A percentile compares a stretch with the other conserved stretches of the same genome.
Evolutionary conservation across 2,888 invertebrate species (phyloP).

Genomic region (Abscondita cerata): DNA sequence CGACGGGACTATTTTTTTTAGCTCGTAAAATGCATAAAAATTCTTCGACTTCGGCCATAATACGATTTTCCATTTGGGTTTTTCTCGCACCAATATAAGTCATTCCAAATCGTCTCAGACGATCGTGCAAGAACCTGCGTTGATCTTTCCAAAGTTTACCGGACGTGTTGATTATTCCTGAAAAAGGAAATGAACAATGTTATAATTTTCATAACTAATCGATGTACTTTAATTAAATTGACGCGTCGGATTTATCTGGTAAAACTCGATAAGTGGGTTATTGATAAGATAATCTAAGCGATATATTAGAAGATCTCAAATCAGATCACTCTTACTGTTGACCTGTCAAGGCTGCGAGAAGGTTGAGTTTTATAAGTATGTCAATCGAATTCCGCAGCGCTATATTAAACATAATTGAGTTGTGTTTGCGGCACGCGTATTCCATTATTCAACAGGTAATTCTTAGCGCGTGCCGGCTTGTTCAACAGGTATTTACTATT

Average conservation of each 20-base stretch:
- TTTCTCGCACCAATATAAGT: slow-evolving; percentile 83
- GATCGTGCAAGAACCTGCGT: slow-evolving; percentile 84
- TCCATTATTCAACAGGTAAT: slow-evolving; percentile 40
- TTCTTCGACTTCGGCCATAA: slow-evolving; percentile 82
- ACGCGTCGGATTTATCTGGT: slow-evolving; percentile 24
- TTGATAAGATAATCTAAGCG: slow-evolving; percentile 30
- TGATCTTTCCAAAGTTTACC: slow-evolving; percentile 92
- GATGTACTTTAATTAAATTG: slow-evolving; percentile 13
- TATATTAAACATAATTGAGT: slow-evolving; percentile 38
- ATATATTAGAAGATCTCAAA: slow-evolving; percentile 22
- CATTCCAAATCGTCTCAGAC: slow-evolving; percentile 86
- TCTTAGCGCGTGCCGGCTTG: slow-evolving; percentile 34
- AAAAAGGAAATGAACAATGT: slow-evolving; percentile 41
- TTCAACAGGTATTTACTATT: slow-evolving; percentile 38
- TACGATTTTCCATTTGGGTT: slow-evolving; percentile 82
- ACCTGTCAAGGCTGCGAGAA: slow-evolving; percentile 53
- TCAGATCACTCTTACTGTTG: slow-evolving; percentile 52
- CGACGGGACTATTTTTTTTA: slow-evolving; percentile 72
- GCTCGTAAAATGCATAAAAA: slow-evolving; percentile 71
- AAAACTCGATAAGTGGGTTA: slow-evolving; percentile 37
- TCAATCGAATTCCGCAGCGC: slow-evolving; percentile 48
- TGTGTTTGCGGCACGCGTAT: slow-evolving; percentile 30
- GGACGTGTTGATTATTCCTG: slow-evolving; percentile 90
- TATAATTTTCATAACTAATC: background rate
- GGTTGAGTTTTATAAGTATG: slow-evolving; percentile 48